Evolutionary conservation across 2,797 vertebrate species (phyloP).

Genomic region (Crocodylus rhombifer): DNA sequence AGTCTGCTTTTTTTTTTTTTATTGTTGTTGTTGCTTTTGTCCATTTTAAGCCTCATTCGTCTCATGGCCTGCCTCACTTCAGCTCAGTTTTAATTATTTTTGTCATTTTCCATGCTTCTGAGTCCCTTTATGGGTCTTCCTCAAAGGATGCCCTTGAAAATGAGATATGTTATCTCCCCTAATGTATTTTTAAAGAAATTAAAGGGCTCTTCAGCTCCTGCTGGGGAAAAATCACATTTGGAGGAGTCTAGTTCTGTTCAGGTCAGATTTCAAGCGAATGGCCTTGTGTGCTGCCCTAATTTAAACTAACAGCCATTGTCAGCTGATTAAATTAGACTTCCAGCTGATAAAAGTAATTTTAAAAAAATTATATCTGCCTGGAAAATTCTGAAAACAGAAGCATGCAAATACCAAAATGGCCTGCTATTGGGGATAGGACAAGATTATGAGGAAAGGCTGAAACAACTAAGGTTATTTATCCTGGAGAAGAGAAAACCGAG

Average conservation of each 20-base stretch:
- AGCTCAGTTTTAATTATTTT: constrained; percentile 46
- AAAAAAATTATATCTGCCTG: constrained; percentile 24
- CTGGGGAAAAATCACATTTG: constrained; percentile 45
- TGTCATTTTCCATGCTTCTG: constrained; percentile 43
- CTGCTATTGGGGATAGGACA: not conserved
- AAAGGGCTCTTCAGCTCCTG: constrained; percentile 21
- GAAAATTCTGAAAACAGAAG: constrained; percentile 23
- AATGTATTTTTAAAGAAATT: constrained; percentile 63
- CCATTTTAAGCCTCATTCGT: constrained; percentile 1
- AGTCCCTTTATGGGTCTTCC: constrained; percentile 13
- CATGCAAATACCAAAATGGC: not conserved
- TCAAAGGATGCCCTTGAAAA: constrained; percentile 56
- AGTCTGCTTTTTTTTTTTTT: not conserved
- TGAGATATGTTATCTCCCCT: constrained; percentile 43
- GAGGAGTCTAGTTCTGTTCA: constrained; percentile 65
- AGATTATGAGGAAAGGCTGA: not conserved
- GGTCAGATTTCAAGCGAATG: constrained; percentile 66
- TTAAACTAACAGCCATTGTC: constrained; percentile 76
- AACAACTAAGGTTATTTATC: no score
- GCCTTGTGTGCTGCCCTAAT: constrained; percentile 65
- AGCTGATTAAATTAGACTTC: constrained; percentile 70
- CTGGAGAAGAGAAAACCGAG: no score
- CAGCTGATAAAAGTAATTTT: constrained; percentile 69
- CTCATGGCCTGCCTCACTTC: constrained; percentile 11
- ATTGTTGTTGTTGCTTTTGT: not conserved